phyloP scores from a whole-genome alignment of 2,113 vertebrate genomes.

The Lagenorhynchus albirostris region DNA sequence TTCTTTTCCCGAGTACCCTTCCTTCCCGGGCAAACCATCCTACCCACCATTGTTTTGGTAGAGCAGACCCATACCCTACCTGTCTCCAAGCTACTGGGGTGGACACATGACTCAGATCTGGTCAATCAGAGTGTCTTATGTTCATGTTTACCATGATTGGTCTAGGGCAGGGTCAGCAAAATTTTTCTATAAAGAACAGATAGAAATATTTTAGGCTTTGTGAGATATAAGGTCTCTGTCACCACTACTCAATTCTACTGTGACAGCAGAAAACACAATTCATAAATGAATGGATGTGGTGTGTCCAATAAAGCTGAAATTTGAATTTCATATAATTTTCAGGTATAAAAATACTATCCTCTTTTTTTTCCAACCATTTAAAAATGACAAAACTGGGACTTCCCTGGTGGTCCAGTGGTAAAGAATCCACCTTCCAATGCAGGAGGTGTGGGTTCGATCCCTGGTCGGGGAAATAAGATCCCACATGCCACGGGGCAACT shows the following conservation, averaged over 20 bases:
- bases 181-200: neutral
- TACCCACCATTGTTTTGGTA: neutral
- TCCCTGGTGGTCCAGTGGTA: too few relatives aligned
- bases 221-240: neutral
- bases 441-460: too few relatives aligned
- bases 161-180: neutral
- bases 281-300: neutral
- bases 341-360: neutral
- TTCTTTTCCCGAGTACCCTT: neutral
- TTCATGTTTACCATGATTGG: neutral
- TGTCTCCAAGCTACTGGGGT: neutral
- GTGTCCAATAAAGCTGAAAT: neutral
- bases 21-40: neutral
- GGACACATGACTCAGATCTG: neutral
- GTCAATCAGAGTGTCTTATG: neutral
- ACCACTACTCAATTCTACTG: neutral
- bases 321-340: slow-evolving; percentile 20
- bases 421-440: too few relatives aligned
- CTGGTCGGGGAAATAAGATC: too few relatives aligned
- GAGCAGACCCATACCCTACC: neutral
- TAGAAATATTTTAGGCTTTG: slow-evolving; percentile 15
- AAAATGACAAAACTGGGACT: neutral
- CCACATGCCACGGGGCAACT: too few relatives aligned
- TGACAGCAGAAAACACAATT: neutral
- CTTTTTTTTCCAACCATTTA: neutral